Conservation (phyloP, 1,140 invertebrate genomes). For the Semibalanus balanoides region DNA sequence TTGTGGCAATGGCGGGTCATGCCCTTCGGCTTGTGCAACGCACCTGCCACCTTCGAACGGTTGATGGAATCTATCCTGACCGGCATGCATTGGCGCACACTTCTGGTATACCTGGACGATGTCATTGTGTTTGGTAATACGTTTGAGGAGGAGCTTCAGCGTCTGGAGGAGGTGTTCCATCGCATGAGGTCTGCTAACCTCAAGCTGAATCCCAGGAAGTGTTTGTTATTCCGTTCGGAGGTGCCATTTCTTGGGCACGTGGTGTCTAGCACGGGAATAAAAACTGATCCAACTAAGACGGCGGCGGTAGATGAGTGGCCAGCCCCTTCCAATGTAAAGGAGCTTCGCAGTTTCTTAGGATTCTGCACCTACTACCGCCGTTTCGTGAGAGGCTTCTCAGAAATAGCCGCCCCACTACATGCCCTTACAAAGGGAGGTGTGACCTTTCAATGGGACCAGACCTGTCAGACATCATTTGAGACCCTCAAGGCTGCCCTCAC, state of each 20-base stretch:
- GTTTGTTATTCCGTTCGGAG: slow-evolving; percentile 7
- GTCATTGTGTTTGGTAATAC: background rate
- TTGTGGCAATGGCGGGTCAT: background rate
- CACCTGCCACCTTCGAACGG: background rate
- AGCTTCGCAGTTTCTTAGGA: background rate
- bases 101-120: background rate
- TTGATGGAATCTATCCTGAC: background rate
- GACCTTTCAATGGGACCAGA: background rate
- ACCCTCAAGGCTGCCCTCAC: too few relatives aligned
- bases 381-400: background rate
- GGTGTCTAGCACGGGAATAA: background rate
- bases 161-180: slow-evolving; percentile 3
- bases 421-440: background rate
- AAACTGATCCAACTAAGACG: background rate
- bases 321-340: background rate
- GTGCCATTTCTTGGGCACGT: slow-evolving; percentile 7
- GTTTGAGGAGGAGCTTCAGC: background rate
- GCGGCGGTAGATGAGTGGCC: background rate
- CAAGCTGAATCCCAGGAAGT: slow-evolving; percentile 14
- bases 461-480: background rate
- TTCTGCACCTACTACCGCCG: background rate
- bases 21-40: background rate
- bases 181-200: slow-evolving; percentile 11
- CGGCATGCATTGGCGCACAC: background rate
- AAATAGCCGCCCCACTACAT: background rate